A percentile compares a stretch with the other conserved stretches of the same genome.
phyloP scores from a whole-genome alignment of 2,797 vertebrate species.

The Pogoniulus pusillus region DNA sequence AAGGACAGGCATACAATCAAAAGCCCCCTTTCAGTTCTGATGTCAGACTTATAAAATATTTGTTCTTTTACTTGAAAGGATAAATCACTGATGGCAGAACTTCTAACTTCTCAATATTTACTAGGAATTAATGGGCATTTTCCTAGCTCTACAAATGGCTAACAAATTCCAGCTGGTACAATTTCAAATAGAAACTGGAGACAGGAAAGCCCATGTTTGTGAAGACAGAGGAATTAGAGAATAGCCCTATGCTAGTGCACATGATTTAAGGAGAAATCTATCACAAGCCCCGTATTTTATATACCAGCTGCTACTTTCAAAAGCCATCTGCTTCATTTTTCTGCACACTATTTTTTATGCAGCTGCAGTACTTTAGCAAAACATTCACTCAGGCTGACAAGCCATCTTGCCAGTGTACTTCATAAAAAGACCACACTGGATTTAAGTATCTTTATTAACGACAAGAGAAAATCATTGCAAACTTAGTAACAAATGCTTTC shows the following conservation, averaged over 20 bases:
- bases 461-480: neutral
- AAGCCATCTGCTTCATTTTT: slow-evolving; percentile 61
- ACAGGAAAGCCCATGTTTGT: neutral
- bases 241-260: neutral
- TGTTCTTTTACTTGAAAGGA: neutral
- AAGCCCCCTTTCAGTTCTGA: neutral
- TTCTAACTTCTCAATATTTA: neutral
- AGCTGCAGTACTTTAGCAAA: slow-evolving; percentile 34
- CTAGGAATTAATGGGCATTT: neutral
- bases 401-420: neutral
- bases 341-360: neutral
- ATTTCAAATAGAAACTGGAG: neutral
- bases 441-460: neutral
- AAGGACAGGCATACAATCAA: neutral
- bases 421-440: neutral
- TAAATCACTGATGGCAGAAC: neutral
- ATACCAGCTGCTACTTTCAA: slow-evolving; percentile 61
- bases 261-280: slow-evolving; percentile 49
- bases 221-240: slow-evolving; percentile 1
- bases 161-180: neutral
- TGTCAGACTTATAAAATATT: neutral
- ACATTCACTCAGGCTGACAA: neutral
- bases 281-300: slow-evolving; percentile 30
- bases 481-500: neutral
- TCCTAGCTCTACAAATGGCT: neutral